These are phyloP conservation scores for Zeus faber DNA, from an alignment of 2,113 vertebrate genomes.

Conservation along the genomic window DNA sequence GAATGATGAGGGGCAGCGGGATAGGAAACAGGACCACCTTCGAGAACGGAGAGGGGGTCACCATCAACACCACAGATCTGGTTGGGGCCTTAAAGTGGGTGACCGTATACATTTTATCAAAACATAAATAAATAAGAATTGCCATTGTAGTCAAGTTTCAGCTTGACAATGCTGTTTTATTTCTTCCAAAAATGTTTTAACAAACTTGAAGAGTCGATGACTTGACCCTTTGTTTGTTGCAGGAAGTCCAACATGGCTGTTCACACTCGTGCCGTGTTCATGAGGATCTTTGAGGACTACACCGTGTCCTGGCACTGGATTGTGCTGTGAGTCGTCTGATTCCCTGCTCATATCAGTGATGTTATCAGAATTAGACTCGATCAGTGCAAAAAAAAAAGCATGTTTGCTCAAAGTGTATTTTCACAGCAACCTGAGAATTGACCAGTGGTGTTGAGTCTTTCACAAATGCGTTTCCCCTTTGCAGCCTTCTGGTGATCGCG, in stretches of 20 bases:
- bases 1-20: constrained; percentile 73
- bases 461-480: neutral
- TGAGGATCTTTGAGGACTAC: constrained; percentile 96
- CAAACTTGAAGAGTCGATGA: neutral
- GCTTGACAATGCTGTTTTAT: neutral
- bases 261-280: constrained; percentile 85
- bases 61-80: constrained; percentile 80
- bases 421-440: neutral
- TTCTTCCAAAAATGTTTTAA: neutral
- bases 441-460: neutral
- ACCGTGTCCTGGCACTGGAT: constrained; percentile 97
- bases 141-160: too few relatives aligned
- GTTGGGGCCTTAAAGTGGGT: constrained; percentile 90
- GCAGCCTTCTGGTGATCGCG: constrained; percentile 86
- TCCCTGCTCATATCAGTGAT: neutral
- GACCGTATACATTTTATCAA: too few relatives aligned
- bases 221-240: constrained; percentile 11
- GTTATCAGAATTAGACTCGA: too few relatives aligned
- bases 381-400: too few relatives aligned
- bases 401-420: neutral
- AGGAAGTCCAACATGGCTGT: constrained; percentile 86
- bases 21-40: constrained; percentile 84
- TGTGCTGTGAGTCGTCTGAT: constrained; percentile 77
- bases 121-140: too few relatives aligned
- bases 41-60: constrained; percentile 49